Evolutionary conservation across 1,140 invertebrate species (phyloP).

Genomic region (Archivesica marissinica): DNA sequence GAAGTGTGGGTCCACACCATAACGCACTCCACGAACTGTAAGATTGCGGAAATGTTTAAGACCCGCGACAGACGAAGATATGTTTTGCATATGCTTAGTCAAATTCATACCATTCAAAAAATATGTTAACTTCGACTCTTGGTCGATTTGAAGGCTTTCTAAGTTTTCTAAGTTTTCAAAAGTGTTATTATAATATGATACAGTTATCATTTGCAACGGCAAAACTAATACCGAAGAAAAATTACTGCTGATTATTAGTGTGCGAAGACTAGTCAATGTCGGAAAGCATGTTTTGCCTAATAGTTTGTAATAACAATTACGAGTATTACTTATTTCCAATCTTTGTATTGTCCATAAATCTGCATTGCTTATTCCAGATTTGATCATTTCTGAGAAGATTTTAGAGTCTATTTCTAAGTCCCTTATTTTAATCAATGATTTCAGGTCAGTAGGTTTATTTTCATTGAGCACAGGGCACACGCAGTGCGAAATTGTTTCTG

Average conservation of each 20-base stretch:
- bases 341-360: background rate
- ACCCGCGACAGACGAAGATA: background rate
- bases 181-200: background rate
- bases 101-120: background rate
- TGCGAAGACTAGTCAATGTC: background rate
- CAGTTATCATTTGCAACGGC: background rate
- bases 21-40: background rate
- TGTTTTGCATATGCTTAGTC: background rate
- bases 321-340: background rate
- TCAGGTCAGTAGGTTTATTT: background rate
- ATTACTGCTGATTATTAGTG: background rate
- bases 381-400: background rate
- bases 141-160: too few species aligned
- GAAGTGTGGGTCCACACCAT: background rate
- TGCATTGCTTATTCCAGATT: background rate
- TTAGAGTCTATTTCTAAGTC: background rate
- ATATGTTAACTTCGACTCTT: background rate
- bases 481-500: background rate
- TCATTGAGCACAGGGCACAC: background rate
- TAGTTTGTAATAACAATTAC: background rate
- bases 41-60: background rate
- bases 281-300: background rate
- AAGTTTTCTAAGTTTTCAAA: background rate
- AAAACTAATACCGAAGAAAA: background rate
- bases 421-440: background rate